Base-by-base conservation (phyloP, 2,113 vertebrate genomes). In the Scomber colias region DNA sequence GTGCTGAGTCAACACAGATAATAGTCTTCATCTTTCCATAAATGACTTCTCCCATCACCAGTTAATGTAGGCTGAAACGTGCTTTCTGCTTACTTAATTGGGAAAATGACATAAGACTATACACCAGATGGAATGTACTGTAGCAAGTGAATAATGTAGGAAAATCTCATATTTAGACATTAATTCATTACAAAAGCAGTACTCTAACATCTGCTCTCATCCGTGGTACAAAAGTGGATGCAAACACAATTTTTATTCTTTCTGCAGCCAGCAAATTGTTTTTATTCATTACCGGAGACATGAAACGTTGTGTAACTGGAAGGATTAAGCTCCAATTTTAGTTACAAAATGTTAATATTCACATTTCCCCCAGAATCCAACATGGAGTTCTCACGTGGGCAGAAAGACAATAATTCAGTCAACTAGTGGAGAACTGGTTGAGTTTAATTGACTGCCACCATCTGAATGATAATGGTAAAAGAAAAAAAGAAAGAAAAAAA, bases 1-100 rank as follows among this genome's bases (percentile, higher is more conserved):
- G 71, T 74, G 63, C 63, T 67, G 51, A 69, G 19, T 76, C 71
- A 79, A 40, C 57, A 69, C 46, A 51, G 31, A 63, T 56, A 19
- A 44, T 51, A 15, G 15, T 77, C 45, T 71, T 68, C 31, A 80
- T 85, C 31, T 79, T 55, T 72, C 44, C n/a, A 62, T n/a, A 70
- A 40, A 65, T 64, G 24, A 56, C 60, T 76, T 68, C 5, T 71
- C 17, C n/a, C 40, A 56, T 49, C 19, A 24, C 35, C 35, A 57
- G 49, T 19, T 27, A 35, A 46, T 40, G 17, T 53, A 65, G 46
- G 27, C 30, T 68, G 51, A 73, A 27, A 40, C 44, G 15, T 54
- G 54, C 17, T 55, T 55, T 69, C 53, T 66, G 44, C 44, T 27
- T 19, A n/a, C 60, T 70, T 17, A 62, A 71, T 9, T 15, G 35